Evolutionary conservation across 2,113 vertebrate species (phyloP), one percentile per base, ranked within the genome.

Genomic region (Caloenas nicobarica): DNA sequence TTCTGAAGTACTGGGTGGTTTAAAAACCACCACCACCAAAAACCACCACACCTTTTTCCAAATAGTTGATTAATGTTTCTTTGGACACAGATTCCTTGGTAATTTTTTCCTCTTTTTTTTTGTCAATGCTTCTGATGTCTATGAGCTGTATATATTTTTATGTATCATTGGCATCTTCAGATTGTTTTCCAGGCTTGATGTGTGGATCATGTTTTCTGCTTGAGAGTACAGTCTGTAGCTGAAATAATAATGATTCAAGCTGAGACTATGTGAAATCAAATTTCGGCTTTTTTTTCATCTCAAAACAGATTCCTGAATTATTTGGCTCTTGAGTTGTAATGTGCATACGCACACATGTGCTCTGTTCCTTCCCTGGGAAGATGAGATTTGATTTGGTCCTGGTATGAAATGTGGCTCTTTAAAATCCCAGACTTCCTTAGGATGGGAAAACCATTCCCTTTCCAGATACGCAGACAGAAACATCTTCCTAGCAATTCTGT

Each of bases 291-390:
- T 42, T 46, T 61, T 46, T 40, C 3, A 22, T 62, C 23, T 88
- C 19, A 38, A 26, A 71, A 36, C 28, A 44, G 58, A 16, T 66
- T 81, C 14, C 44, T 88, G 84, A 84, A 26, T 88, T 73, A 28
- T n/a, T 78, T 76, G 68, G 40, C 19, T 48, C 42, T 33, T 76
- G 40, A 16, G 19, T 51, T 66, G 22, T 38, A 22, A 13, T 38
- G 29, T 54, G n/a, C 9, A 3, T 33, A 4, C 0, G 3, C 18
- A 16, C 36, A 9, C 3, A 3, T 33, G 22, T 34, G 7, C 44
- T 61, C 29, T 57, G 0, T 31, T 68, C 10, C 25, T 46, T 66
- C 60, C 60, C 6, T 69, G 42, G n/a, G 54, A 78, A 61, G 38
- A 38, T 19, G 31, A 62, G 42, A 36, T 36, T 57, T 82, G 11